Evolutionary conservation across 2,888 invertebrate genomes (phyloP).

Genomic region (Tanytarsus gracilentus): DNA sequence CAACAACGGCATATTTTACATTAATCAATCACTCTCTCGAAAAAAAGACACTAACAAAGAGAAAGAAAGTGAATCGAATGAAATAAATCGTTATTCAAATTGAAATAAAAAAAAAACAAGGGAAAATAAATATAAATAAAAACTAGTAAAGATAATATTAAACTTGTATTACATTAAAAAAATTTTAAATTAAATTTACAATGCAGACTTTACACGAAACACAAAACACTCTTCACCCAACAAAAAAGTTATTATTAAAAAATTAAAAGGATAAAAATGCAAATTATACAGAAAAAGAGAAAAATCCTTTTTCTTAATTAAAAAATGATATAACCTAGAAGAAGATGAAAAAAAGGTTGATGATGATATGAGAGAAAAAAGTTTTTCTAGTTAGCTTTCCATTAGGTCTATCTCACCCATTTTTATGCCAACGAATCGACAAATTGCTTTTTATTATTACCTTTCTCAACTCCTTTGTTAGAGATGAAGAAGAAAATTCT

Average conservation of each 20-base stretch:
- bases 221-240: too few relatives aligned
- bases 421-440: too few relatives aligned
- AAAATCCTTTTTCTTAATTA: slow-evolving; percentile 11
- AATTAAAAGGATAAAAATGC: slow-evolving; percentile 1
- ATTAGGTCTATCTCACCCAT: too few relatives aligned
- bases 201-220: too few relatives aligned
- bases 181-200: slow-evolving; percentile 27
- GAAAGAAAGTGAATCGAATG: not conserved
- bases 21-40: slow-evolving; percentile 23
- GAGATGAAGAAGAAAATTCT: too few relatives aligned
- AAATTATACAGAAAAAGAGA: slow-evolving; percentile 3
- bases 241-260: not conserved
- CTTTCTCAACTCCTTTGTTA: not conserved
- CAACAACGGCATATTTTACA: slow-evolving; percentile 7
- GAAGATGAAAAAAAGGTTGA: not conserved
- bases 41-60: not conserved
- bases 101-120: slow-evolving; percentile 1
- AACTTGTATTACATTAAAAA: too few relatives aligned
- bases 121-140: not conserved
- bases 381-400: slow-evolving; percentile 9
- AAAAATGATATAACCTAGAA: not conserved
- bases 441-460: not conserved
- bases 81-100: not conserved
- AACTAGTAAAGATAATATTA: slow-evolving; percentile 13
- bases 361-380: not conserved